Conservation (phyloP, 2,888 invertebrate genomes). For the Agrypnus murinus region DNA sequence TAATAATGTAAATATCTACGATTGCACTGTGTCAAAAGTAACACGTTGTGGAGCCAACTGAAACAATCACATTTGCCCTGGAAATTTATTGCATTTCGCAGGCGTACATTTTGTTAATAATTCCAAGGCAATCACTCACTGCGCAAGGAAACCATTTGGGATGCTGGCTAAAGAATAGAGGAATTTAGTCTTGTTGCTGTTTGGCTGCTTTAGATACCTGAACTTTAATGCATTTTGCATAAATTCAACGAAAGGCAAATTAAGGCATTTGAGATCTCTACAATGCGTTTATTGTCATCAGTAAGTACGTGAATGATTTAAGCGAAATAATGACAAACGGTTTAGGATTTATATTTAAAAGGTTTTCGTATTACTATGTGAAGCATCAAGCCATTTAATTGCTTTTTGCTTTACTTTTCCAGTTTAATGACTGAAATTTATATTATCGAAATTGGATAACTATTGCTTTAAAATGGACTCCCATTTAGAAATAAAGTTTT, state of each 20-base stretch:
- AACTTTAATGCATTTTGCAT: conserved; percentile 32
- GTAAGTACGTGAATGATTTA: no score
- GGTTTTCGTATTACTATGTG: no score
- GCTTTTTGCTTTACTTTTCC: no score
- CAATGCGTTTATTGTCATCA: no score
- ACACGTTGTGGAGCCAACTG: conserved; percentile 43
- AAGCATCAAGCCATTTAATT: no score
- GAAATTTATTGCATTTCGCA: conserved; percentile 45
- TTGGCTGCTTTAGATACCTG: conserved; percentile 24
- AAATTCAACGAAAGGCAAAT: conserved; percentile 17
- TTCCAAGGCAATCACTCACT: conserved; percentile 47
- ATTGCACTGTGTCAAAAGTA: conserved; percentile 49
- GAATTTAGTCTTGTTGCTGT: conserved; percentile 39
- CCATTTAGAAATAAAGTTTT: no score
- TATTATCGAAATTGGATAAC: no score
- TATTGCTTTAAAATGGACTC: no score
- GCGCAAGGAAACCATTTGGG: conserved; percentile 41
- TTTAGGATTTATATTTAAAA: no score
- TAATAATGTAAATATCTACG: conserved; percentile 49
- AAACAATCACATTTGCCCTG: conserved; percentile 49
- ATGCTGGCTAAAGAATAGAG: conserved; percentile 41
- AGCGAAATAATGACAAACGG: no score
- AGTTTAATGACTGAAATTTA: no score
- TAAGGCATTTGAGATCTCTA: background rate
- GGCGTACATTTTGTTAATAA: conserved; percentile 49